A percentile compares a stretch with the other conserved stretches of the same genome.
phyloP scores from a whole-genome alignment of 2,113 vertebrate genomes.

The Anhinga rufa region DNA sequence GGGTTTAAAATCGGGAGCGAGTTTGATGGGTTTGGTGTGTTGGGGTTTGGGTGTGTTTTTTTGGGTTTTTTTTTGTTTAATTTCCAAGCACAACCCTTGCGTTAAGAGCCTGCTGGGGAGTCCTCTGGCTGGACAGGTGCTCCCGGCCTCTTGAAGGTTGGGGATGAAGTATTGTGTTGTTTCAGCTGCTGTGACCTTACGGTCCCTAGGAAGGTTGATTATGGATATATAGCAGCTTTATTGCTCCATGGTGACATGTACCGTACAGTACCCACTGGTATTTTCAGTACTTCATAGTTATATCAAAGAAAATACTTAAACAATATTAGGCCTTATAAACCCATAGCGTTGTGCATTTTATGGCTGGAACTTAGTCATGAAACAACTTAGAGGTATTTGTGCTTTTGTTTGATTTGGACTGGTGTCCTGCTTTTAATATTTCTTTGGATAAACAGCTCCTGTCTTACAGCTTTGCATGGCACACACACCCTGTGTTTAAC shows the following conservation, averaged over 20 bases:
- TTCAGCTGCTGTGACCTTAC: conserved; percentile 63
- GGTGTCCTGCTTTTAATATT: conserved; percentile 41
- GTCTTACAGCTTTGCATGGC: conserved; percentile 29
- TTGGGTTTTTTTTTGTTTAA: neutral
- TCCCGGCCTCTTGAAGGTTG: neutral
- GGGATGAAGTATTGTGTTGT: conserved; percentile 55
- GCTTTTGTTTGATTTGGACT: conserved; percentile 59
- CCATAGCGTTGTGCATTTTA: conserved; percentile 6
- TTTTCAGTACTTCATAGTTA: conserved; percentile 49
- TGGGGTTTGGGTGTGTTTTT: no score
- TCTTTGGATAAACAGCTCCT: conserved; percentile 36
- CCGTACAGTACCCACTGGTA: conserved; percentile 10
- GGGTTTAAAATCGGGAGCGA: neutral
- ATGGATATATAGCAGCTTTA: conserved; percentile 47
- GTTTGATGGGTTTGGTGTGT: neutral
- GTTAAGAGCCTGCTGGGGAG: neutral
- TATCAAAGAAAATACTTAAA: conserved; percentile 45
- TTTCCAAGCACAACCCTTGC: neutral
- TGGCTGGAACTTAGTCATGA: conserved; percentile 29
- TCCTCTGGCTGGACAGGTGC: conserved; percentile 7
- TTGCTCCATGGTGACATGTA: neutral
- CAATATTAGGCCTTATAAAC: conserved; percentile 54
- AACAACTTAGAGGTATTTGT: conserved; percentile 30
- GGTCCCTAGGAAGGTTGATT: conserved; percentile 37
- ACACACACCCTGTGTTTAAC: neutral